A percentile compares a stretch with the other conserved stretches of the same genome.
Conservation (phyloP, 2,797 vertebrate species). For the Spondyliosoma cantharus region DNA sequence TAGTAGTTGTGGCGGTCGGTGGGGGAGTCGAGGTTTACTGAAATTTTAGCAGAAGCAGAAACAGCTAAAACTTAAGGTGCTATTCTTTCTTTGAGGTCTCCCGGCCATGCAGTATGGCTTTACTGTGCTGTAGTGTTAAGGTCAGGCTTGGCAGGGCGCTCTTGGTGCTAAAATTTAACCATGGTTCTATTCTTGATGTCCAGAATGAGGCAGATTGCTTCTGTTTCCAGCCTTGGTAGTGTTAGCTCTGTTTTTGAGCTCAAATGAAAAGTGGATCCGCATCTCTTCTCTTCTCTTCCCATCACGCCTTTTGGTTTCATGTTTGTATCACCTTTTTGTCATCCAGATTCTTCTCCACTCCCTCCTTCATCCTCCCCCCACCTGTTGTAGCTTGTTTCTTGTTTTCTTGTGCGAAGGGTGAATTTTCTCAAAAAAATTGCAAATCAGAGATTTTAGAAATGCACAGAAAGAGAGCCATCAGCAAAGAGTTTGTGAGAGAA, state of each 20-base stretch:
- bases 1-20: constrained; percentile 39
- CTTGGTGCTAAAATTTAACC: constrained; percentile 84
- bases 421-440: constrained; percentile 58
- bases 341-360: constrained; percentile 22
- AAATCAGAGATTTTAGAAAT: constrained; percentile 60
- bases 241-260: constrained; percentile 45
- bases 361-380: constrained; percentile 12
- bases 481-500: constrained; percentile 77
- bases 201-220: constrained; percentile 63
- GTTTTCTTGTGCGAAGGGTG: constrained; percentile 61
- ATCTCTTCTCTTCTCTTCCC: constrained; percentile 22
- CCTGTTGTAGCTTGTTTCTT: constrained; percentile 70
- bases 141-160: constrained; percentile 71
- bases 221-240: constrained; percentile 48
- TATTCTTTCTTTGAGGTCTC: constrained; percentile 82
- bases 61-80: constrained; percentile 71
- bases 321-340: constrained; percentile 34
- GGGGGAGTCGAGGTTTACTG: constrained; percentile 53
- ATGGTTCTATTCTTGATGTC: constrained; percentile 74
- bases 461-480: constrained; percentile 66
- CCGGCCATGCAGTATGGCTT: constrained; percentile 62
- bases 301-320: constrained; percentile 33
- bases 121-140: constrained; percentile 70
- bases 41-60: constrained; percentile 72
- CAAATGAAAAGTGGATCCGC: constrained; percentile 38